phyloP scores from a whole-genome alignment of 2,888 invertebrate genomes.

The Apodemia duryi region DNA sequence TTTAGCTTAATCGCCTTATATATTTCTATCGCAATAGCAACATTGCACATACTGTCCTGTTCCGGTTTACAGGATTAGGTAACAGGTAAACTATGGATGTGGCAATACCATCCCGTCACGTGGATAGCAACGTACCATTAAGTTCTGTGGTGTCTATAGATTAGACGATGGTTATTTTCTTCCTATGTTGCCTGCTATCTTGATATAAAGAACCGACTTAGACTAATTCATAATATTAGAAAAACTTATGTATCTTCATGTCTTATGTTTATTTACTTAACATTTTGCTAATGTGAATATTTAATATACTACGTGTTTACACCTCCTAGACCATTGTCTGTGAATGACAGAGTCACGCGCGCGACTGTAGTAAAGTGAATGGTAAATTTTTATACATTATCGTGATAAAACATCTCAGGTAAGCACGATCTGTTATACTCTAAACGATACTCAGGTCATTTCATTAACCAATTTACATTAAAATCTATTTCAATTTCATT shows the following conservation, averaged over 20 bases:
- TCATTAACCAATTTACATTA: constrained; percentile 14
- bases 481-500: constrained; percentile 28
- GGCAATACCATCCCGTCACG: too few relatives aligned
- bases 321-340: constrained; percentile 13
- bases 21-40: too few relatives aligned
- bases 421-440: neutral
- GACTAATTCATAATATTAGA: too few relatives aligned
- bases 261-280: neutral
- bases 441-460: constrained; percentile 4
- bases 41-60: too few relatives aligned
- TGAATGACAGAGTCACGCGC: constrained; percentile 18
- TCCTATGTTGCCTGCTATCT: too few relatives aligned
- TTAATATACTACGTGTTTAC: neutral
- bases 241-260: neutral
- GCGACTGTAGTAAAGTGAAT: constrained; percentile 3
- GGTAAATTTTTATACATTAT: neutral
- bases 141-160: too few relatives aligned
- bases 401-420: constrained; percentile 12
- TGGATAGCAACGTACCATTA: too few relatives aligned
- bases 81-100: too few relatives aligned
- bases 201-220: too few relatives aligned
- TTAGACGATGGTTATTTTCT: too few relatives aligned
- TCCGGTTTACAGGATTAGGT: too few relatives aligned
- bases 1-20: too few relatives aligned
- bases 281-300: neutral